Evolutionary conservation across 2,113 vertebrate species (phyloP).

Genomic region (Ceuthmochares aereus): DNA sequence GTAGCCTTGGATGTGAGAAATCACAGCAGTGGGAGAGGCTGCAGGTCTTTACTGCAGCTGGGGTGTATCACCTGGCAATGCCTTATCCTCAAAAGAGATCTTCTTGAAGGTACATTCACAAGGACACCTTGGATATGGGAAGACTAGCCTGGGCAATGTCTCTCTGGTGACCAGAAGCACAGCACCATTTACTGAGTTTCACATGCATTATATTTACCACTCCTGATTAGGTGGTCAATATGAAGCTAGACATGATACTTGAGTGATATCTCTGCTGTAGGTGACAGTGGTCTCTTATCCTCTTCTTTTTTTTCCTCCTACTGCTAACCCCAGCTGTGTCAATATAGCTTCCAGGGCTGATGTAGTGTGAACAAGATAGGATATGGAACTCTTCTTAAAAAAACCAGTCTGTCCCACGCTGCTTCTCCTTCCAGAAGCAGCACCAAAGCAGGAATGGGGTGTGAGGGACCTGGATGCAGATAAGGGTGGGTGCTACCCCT

Average conservation of each 20-base stretch:
- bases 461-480: neutral
- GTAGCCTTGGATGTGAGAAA: neutral
- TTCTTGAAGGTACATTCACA: neutral
- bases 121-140: neutral
- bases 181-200: neutral
- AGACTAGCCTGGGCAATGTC: fast-evolving
- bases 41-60: neutral
- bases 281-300: neutral
- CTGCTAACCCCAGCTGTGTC: neutral
- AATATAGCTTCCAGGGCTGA: neutral
- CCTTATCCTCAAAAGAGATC: neutral
- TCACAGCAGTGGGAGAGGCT: neutral
- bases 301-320: neutral
- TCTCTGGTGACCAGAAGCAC: neutral
- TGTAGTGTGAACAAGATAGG: neutral
- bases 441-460: neutral
- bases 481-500: neutral
- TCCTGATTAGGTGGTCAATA: neutral
- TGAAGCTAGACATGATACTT: neutral
- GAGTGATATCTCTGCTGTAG: neutral
- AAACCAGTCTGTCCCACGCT: neutral
- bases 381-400: neutral
- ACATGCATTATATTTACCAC: neutral
- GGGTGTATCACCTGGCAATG: neutral
- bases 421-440: neutral